Conservation (phyloP, 2,797 vertebrate genomes). For the Cynodonichthys magdalenae region DNA sequence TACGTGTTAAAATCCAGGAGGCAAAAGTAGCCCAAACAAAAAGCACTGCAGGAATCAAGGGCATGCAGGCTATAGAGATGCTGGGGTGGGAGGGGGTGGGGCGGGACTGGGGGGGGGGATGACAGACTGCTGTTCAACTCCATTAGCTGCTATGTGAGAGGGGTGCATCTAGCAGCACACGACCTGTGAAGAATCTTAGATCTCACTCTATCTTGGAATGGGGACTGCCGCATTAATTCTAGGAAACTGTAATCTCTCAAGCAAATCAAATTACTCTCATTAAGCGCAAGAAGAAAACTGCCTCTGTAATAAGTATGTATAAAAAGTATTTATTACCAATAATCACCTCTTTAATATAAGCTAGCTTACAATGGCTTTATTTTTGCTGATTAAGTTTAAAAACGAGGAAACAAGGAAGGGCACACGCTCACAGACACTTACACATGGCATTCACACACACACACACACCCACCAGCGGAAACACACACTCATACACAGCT, state of each 20-base stretch:
- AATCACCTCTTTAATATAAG: slow-evolving; percentile 90
- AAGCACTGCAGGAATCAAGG: slow-evolving; percentile 95
- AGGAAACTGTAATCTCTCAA: slow-evolving; percentile 98
- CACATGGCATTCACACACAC: slow-evolving; percentile 28
- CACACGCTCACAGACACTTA: slow-evolving; percentile 56
- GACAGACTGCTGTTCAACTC: slow-evolving; percentile 99
- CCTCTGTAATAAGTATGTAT: slow-evolving; percentile 95
- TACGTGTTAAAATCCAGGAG: slow-evolving; percentile 79
- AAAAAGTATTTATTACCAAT: slow-evolving; percentile 98
- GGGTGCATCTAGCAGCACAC: slow-evolving; percentile 93
- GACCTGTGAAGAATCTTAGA: slow-evolving; percentile 99
- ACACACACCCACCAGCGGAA: background rate
- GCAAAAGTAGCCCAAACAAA: slow-evolving; percentile 87
- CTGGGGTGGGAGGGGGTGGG: slow-evolving; percentile 50
- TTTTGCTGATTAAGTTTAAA: slow-evolving; percentile 88
- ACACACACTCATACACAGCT: slow-evolving; percentile 70
- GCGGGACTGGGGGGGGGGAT: too few species aligned
- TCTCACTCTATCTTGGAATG: slow-evolving; percentile 98
- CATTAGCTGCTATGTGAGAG: slow-evolving; percentile 99
- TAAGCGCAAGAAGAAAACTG: slow-evolving; percentile 96
- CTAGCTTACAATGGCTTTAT: slow-evolving; percentile 79
- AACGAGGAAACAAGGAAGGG: slow-evolving; percentile 80
- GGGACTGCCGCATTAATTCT: slow-evolving; percentile 99
- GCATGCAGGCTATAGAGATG: slow-evolving; percentile 91
- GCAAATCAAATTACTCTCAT: slow-evolving; percentile 99